Evolutionary conservation across 2,113 vertebrate species (phyloP), one percentile per base, ranked within the genome.

Genomic region (Epinephelus moara): DNA sequence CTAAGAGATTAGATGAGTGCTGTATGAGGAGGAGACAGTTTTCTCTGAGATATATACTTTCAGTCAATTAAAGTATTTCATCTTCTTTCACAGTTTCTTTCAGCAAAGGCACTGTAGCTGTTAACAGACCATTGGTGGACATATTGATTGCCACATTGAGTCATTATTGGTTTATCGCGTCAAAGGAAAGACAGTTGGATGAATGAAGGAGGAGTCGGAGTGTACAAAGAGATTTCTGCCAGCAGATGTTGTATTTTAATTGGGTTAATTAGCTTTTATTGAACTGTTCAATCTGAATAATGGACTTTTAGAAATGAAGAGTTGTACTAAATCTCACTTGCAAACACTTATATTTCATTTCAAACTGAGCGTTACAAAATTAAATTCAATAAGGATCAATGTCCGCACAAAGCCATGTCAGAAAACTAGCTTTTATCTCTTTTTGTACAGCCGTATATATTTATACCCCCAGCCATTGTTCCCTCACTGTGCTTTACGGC

Each of bases 111-210:
- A 3, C 33, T 15, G 49, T 9, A 23, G 70, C 45, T 21, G 18
- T 59, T 73, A 45, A 47, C 55, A 55, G 19, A 10, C 11, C 15
- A 2, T 18, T 12, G 18, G 13, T 4, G 40, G 37, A 50, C 14
- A 15, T 81, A 81, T 86, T 83, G 81, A 91, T 86, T 5, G 4
- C 9, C 23, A 42, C 30, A 75, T 33, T 69, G 50, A 84, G 60
- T 42, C 23, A 12, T 74, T 47, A 69, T 79, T 85, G 69, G 30
- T 70, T 80, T 68, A 17, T 63, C 0, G 1, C 53, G 3, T 74
- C 63, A 14, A 15, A n/a, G 6, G 6, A 57, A 57, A 21, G 49
- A 25, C 49, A 67, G 62, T 50, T 33, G 11, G n/a, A 30, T 33
- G 69, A 37, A 47, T 23, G 12, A 55, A 62, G 55, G 56, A 72